Conservation (phyloP, 1,140 invertebrate species). For the Spodoptera litura region DNA sequence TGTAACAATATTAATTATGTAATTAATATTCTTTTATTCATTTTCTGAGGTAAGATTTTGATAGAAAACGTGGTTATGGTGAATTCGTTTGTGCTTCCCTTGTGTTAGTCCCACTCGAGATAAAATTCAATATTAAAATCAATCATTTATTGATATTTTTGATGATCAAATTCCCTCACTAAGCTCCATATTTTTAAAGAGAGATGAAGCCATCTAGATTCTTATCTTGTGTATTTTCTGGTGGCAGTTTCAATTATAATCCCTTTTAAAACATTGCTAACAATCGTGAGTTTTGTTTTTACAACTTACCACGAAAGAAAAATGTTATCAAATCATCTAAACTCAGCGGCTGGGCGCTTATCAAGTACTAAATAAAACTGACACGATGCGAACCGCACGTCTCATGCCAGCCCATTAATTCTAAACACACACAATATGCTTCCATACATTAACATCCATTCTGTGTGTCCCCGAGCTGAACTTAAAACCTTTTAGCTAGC, state of each 20-base stretch:
- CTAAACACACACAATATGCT: neutral
- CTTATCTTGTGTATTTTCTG: neutral
- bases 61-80: neutral
- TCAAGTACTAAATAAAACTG: too few relatives aligned
- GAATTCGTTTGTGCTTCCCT: too few relatives aligned
- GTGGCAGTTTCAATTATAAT: neutral
- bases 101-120: too few relatives aligned
- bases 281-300: neutral
- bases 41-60: conserved; percentile 2
- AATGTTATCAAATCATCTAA: too few relatives aligned
- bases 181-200: neutral
- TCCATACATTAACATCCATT: conserved; percentile 41
- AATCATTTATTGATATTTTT: too few relatives aligned
- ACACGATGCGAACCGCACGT: too few relatives aligned
- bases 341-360: too few relatives aligned
- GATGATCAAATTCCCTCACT: too few relatives aligned
- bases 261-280: neutral
- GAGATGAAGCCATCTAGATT: neutral
- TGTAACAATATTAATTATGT: conserved; percentile 29
- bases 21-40: conserved; percentile 12
- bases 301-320: too few relatives aligned
- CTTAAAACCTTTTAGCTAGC: neutral
- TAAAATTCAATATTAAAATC: too few relatives aligned
- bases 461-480: conserved; percentile 15
- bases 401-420: neutral